Percentiles rank a stretch among this genome's conserved stretches.
phyloP scores from a whole-genome alignment of 2,113 vertebrate genomes.

The Brachyhypopomus occidentalis region DNA sequence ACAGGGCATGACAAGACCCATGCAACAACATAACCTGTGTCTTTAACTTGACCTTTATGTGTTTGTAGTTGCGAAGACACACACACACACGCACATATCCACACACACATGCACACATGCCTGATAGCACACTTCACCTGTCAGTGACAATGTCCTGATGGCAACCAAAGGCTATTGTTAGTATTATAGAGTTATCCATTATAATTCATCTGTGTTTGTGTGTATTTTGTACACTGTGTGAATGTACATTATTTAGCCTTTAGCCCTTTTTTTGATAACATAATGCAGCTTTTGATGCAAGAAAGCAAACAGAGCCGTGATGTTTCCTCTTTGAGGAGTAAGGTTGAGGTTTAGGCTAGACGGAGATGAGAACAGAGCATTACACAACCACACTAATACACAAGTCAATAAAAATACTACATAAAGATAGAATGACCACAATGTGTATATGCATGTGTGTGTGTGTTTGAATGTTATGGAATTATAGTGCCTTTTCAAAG shows the following conservation, averaged over 20 bases:
- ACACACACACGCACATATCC: background rate
- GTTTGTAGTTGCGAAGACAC: constrained; percentile 2
- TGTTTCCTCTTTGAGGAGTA: too few species aligned
- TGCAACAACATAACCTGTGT: background rate
- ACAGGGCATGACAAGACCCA: background rate
- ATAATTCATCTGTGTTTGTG: background rate
- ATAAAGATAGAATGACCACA: too few species aligned
- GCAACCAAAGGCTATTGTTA: constrained; percentile 21
- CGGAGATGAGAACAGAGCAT: too few species aligned
- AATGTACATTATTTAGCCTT: too few species aligned
- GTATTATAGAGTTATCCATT: constrained; percentile 6
- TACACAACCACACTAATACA: too few species aligned
- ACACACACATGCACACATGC: background rate
- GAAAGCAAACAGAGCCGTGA: too few species aligned
- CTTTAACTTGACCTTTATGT: constrained; percentile 20
- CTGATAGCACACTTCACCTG: background rate
- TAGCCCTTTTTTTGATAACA: too few species aligned
- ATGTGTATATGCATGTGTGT: background rate
- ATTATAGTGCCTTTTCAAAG: background rate
- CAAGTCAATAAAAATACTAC: too few species aligned
- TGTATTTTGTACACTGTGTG: background rate
- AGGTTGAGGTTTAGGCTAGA: too few species aligned
- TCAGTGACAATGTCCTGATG: constrained; percentile 9
- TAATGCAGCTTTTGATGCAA: too few species aligned
- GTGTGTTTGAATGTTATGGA: background rate